These are phyloP conservation scores for Heteromyza rotundicornis DNA, from an alignment of 2,888 invertebrate species.

Conservation along the genomic window DNA sequence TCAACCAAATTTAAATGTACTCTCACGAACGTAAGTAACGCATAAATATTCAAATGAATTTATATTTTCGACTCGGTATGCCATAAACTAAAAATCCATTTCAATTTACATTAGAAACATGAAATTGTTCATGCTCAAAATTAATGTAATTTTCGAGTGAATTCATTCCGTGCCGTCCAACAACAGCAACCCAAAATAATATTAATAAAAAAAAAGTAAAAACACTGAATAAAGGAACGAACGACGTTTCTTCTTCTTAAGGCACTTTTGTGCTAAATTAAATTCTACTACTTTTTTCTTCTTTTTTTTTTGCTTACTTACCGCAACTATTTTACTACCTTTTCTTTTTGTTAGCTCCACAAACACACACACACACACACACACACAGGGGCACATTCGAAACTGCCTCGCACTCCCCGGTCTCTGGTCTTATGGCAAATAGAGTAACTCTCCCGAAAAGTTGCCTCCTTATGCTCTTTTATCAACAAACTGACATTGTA, in stretches of 20 bases:
- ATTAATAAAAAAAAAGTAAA: not conserved
- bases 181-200: too few relatives aligned
- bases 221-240: not conserved
- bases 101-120: too few relatives aligned
- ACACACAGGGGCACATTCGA: not conserved
- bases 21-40: too few relatives aligned
- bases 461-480: not conserved
- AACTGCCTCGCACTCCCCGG: not conserved
- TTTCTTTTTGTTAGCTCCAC: not conserved
- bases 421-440: too few relatives aligned
- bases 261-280: not conserved
- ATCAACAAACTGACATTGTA: constrained; percentile 4
- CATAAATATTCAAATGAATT: too few relatives aligned
- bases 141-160: too few relatives aligned
- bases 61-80: too few relatives aligned
- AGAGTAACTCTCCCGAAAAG: not conserved
- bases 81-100: too few relatives aligned
- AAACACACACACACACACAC: not conserved
- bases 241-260: not conserved
- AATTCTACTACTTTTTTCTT: constrained; percentile 20
- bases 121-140: too few relatives aligned
- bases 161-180: too few relatives aligned
- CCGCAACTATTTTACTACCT: constrained; percentile 19
- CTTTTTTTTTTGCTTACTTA: constrained; percentile 1
- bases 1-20: too few relatives aligned